Percentiles rank a stretch among this genome's conserved stretches.
These are phyloP conservation scores for Drosophila recens DNA, from an alignment of 2,888 invertebrate species.

Conservation along the genomic window DNA sequence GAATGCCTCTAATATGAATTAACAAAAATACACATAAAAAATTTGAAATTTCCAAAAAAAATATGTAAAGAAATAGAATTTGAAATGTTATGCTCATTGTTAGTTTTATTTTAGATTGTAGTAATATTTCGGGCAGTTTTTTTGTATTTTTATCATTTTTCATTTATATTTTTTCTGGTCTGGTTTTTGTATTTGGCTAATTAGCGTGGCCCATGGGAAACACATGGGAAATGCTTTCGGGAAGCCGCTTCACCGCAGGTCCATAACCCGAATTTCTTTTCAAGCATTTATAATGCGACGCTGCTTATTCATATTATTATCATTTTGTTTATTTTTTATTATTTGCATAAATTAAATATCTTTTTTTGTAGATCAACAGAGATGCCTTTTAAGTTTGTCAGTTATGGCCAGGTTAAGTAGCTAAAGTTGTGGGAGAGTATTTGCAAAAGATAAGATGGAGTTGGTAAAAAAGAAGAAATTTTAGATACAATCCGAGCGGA, in stretches of 20 bases:
- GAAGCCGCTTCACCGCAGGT: constrained; percentile 57
- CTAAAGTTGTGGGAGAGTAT: constrained; percentile 7
- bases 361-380: constrained; percentile 42
- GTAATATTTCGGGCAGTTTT: constrained; percentile 30
- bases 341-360: constrained; percentile 73
- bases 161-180: constrained; percentile 25
- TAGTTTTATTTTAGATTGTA: constrained; percentile 35
- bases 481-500: neutral
- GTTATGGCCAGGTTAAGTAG: constrained; percentile 8
- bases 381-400: constrained; percentile 24
- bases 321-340: constrained; percentile 20
- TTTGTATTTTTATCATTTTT: constrained; percentile 28
- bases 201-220: constrained; percentile 76
- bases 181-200: constrained; percentile 73
- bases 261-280: constrained; percentile 70
- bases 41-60: constrained; percentile 45
- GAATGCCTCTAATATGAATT: constrained; percentile 78
- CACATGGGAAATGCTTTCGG: constrained; percentile 61
- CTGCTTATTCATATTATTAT: constrained; percentile 53
- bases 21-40: constrained; percentile 57
- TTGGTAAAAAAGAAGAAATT: neutral
- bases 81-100: constrained; percentile 77
- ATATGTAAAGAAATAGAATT: constrained; percentile 43
- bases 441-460: neutral
- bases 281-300: constrained; percentile 70